phyloP scores from a whole-genome alignment of 2,113 vertebrate species.

The Vidua macroura region DNA sequence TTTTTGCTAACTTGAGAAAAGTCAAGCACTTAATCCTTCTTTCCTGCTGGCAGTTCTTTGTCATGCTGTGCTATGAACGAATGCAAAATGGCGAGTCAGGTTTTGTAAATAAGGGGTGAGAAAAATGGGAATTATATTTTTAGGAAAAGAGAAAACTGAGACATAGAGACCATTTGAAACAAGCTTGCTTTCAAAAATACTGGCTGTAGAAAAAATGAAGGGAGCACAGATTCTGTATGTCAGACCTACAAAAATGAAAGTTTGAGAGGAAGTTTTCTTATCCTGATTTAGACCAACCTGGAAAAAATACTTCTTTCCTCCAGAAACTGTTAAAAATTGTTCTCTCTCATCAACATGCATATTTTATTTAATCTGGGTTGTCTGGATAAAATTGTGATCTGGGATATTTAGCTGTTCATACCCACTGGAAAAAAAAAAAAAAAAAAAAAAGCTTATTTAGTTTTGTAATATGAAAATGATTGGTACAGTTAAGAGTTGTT shows the following conservation, averaged over 20 bases:
- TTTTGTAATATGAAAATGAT: background rate
- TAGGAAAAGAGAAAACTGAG: constrained; percentile 12
- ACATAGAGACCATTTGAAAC: background rate
- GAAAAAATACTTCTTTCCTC: background rate
- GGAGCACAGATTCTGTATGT: background rate
- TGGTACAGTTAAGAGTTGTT: background rate
- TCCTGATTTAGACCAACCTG: background rate
- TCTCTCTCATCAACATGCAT: background rate
- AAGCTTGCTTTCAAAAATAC: background rate
- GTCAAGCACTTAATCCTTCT: constrained; percentile 23
- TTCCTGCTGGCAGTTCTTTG: constrained; percentile 22
- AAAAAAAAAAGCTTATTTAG: background rate
- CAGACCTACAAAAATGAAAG: background rate
- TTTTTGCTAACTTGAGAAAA: constrained; percentile 23
- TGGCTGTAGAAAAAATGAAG: background rate
- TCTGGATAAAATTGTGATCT: background rate
- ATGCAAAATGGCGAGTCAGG: constrained; percentile 19
- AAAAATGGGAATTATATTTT: constrained; percentile 32
- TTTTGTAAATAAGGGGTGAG: constrained; percentile 24
- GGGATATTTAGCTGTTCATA: background rate
- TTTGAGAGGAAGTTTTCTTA: background rate
- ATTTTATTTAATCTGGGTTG: background rate
- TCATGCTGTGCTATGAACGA: background rate
- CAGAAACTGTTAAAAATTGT: background rate
- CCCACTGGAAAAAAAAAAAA: too few species aligned